Evolutionary conservation across 2,113 vertebrate species (phyloP), one percentile per base, ranked within the genome.

Genomic region (Dicaeum eximium): DNA sequence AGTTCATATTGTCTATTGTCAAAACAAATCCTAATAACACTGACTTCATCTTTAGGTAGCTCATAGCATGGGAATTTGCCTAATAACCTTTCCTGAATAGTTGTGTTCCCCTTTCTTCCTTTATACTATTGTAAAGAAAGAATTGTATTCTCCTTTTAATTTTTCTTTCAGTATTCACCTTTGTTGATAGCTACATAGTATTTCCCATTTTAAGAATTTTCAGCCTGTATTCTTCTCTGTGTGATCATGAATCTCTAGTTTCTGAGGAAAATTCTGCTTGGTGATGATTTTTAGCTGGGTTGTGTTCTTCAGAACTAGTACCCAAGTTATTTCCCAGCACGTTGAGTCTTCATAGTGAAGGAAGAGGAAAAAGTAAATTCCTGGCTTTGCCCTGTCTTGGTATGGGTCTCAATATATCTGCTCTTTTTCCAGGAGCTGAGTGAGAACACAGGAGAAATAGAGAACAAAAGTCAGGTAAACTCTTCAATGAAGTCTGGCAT

Each of bases 1-100:
- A 86, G 51, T 87, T 95, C 60, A 78, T 67, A 45, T 16, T 56
- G 56, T 83, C 67, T 96, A 20, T 45, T 83, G 72, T 74, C 56
- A 94, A 90, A 96, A 93, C 75, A 97, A 89, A 86, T 62, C 18
- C 71, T 80, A 53, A 83, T 88, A 88, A 80, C 47, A 48, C 13
- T 85, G 73, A 61, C 58, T 94, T 90, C 67, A 60, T 53, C 20
- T 86, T 77, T 45, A 88, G 64, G 44, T 31, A 54, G 38, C 18
- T 60, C 25, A 13, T 21, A 74, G n/a, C 31, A 80, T 48, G 30
- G 56, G 78, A 95, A 83, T 47, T 86, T 88, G 57, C 48, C 15
- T 71, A 75, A 77, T 25, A 93, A 78, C 31, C 30, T 57, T 47
- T 42, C 13, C 17, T 64, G 40, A 40, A 56, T 6, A 58, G 30